Base-by-base conservation (phyloP, 2,113 vertebrate genomes). In the Phocoena sinus region DNA sequence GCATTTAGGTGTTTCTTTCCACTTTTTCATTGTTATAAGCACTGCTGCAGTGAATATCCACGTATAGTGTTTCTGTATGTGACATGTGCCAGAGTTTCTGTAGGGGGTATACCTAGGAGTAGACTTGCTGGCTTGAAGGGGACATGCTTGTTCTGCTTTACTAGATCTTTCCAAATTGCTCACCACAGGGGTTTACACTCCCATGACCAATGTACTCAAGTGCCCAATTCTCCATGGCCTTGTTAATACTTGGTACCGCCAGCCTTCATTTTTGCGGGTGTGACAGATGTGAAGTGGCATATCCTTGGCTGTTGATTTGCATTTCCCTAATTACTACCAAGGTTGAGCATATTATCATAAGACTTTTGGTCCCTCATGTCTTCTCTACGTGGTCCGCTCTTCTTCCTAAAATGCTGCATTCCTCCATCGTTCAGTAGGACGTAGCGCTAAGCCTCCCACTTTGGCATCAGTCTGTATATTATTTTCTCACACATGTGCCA, bases 341-440 rank as follows among this genome's bases (percentile, higher is more conserved):
- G 56, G 44, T n/a, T 8, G 31, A 38, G 41, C 3, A 5, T 3
- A 25, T 11, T 17, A 26, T 77, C 14, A 0, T 17, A 38, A 58
- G 47, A 36, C 14, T 44, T 41, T 28, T 5, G 26, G 3, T 36
- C 56, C 18, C 21, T 25, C 8, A 8, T 20, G 5, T 17, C 26
- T 31, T 18, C 14, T 73, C 25, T 36, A 0, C 2, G 5, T 62
- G 90, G 50, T 10, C 70, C 10, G 2, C 56, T 33, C 31, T 63
- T 38, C 23, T 36, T 18, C 47, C 88, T 67, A 47, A 81, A 67
- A 6, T 8, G 23, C 65, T 25, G 6, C 10, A 0, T 13, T 41
- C 58, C n/a, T 6, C 1, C 15, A 5, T 65, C 63, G 17, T 25
- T 77, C 0, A 0, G 53, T 53, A 23, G 5, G 58, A 85, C 18